Conservation (phyloP, 2,888 invertebrate species). For the Timema cristinae region DNA sequence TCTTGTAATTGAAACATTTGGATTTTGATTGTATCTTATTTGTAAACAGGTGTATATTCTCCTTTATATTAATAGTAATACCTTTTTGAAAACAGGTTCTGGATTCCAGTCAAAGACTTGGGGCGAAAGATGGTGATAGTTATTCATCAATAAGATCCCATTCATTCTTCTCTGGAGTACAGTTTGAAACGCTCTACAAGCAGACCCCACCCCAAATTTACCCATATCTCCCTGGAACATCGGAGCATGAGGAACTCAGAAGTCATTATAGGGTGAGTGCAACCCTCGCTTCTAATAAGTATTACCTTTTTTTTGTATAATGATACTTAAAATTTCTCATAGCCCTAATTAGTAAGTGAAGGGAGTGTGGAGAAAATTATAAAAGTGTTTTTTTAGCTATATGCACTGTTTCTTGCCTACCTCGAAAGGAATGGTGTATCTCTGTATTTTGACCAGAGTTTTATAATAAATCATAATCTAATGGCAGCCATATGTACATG, state of each 20-base stretch:
- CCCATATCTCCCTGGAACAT: slow-evolving; percentile 72
- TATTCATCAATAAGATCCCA: slow-evolving; percentile 84
- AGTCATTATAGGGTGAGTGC: slow-evolving; percentile 55
- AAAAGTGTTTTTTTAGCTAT: no score
- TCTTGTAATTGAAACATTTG: slow-evolving; percentile 11
- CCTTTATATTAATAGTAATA: not conserved
- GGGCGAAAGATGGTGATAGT: slow-evolving; percentile 61
- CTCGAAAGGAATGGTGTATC: no score
- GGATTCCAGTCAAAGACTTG: slow-evolving; percentile 75
- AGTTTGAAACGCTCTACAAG: slow-evolving; percentile 74
- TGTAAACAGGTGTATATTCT: not conserved
- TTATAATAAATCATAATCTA: no score
- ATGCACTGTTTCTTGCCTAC: no score
- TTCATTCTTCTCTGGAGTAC: slow-evolving; percentile 76
- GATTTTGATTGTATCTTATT: not conserved
- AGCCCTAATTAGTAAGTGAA: no score
- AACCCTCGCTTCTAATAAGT: no score
- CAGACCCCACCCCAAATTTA: slow-evolving; percentile 78
- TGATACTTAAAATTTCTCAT: no score
- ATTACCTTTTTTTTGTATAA: no score
- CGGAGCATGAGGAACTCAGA: slow-evolving; percentile 62
- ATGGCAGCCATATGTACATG: no score
- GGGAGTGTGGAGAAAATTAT: no score
- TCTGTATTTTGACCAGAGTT: no score
- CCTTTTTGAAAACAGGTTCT: slow-evolving; percentile 49